A percentile compares a stretch with the other conserved stretches of the same genome.
These are phyloP conservation scores for Candoia aspera DNA, from an alignment of 2,113 vertebrate species.

Conservation along the genomic window DNA sequence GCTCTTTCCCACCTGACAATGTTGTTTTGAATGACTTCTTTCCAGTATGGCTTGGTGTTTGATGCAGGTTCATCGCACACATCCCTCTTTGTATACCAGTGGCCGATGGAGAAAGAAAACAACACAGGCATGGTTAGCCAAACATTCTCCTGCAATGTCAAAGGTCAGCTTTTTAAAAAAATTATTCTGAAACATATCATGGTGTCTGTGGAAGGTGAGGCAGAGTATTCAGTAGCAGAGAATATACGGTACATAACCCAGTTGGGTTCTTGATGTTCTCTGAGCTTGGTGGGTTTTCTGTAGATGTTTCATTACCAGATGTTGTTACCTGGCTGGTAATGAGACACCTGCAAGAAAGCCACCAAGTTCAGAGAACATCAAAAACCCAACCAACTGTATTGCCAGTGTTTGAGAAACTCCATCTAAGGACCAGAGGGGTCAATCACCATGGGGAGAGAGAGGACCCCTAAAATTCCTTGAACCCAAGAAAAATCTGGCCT, in stretches of 20 bases:
- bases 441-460: no score
- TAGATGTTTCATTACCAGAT: no score
- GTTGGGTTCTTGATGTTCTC: no score
- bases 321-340: no score
- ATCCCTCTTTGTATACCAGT: constrained; percentile 84
- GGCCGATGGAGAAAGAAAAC: constrained; percentile 86
- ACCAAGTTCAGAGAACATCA: no score
- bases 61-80: constrained; percentile 91
- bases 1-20: accelerated
- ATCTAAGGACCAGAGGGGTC: no score
- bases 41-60: constrained; percentile 87
- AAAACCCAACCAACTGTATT: no score
- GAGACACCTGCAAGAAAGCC: no score
- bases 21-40: constrained; percentile 15
- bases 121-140: constrained; percentile 85
- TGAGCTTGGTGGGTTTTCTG: no score
- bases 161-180: constrained; percentile 79
- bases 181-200: neutral
- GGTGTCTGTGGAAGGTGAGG: neutral
- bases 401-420: no score
- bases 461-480: no score
- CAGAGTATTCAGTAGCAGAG: neutral
- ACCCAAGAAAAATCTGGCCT: no score
- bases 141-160: constrained; percentile 78
- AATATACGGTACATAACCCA: neutral